Evolutionary conservation across 2,113 vertebrate species (phyloP).

Genomic region (Climacteris rufus): DNA sequence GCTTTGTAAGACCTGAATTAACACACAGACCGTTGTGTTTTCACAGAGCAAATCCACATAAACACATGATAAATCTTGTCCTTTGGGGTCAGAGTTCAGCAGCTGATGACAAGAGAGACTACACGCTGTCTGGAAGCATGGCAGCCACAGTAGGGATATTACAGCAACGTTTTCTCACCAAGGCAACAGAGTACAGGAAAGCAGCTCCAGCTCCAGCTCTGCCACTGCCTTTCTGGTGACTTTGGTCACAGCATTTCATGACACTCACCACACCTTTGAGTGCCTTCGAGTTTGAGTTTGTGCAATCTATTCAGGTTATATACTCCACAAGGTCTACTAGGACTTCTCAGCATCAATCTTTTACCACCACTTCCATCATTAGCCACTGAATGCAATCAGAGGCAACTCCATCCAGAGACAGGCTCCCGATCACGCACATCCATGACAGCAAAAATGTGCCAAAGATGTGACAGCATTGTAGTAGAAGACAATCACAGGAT

Average conservation of each 20-base stretch:
- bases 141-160: neutral
- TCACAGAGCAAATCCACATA: neutral
- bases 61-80: neutral
- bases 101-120: neutral
- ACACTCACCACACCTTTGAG: neutral
- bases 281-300: neutral
- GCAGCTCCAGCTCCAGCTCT: neutral
- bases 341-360: neutral
- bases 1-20: neutral
- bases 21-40: neutral
- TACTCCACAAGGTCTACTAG: neutral
- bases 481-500: neutral
- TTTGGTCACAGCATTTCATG: neutral
- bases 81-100: neutral
- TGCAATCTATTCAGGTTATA: neutral
- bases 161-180: neutral
- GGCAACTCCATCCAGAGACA: neutral
- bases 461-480: neutral
- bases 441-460: neutral
- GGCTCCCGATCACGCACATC: neutral
- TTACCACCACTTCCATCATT: neutral
- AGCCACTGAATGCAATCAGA: accelerated
- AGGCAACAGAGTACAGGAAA: neutral
- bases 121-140: accelerated
- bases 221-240: neutral